A percentile compares a stretch with the other conserved stretches of the same genome.
Evolutionary conservation across 2,113 vertebrate genomes (phyloP).

Genomic region (Apodemus speciosus): DNA sequence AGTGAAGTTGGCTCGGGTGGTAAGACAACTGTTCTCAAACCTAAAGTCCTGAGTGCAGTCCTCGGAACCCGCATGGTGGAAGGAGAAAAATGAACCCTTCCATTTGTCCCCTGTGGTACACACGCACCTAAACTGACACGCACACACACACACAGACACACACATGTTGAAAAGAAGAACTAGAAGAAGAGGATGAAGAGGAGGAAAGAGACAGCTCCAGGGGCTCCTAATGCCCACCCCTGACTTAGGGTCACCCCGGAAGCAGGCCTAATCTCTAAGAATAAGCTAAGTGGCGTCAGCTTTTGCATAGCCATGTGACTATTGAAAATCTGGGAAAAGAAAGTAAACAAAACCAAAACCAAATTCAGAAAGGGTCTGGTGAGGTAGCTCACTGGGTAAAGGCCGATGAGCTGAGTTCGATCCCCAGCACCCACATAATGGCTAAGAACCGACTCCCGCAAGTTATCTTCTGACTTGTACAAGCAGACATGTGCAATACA

Average conservation of each 20-base stretch:
- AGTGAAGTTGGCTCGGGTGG: not conserved
- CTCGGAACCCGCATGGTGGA: too few species aligned
- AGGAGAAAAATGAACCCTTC: not conserved
- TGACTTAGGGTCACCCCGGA: not conserved
- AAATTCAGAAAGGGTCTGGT: not conserved
- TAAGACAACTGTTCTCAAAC: not conserved
- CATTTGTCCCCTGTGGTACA: not conserved
- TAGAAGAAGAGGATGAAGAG: not conserved
- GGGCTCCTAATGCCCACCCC: not conserved
- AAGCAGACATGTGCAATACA: not conserved
- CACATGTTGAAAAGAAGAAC: not conserved
- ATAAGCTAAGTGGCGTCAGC: not conserved
- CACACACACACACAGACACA: not conserved
- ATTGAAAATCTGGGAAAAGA: not conserved
- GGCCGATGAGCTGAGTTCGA: too few species aligned
- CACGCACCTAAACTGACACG: too few species aligned
- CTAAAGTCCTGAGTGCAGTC: not conserved
- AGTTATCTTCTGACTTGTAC: not conserved
- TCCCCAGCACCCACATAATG: not conserved
- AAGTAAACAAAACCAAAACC: constrained; percentile 16
- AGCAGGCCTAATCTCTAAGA: not conserved
- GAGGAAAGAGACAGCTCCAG: not conserved
- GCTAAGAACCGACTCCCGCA: not conserved
- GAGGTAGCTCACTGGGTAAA: not conserved
- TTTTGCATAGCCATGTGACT: not conserved